Base-by-base conservation (phyloP, 1,140 invertebrate species). In the Temnothorax longispinosus region DNA sequence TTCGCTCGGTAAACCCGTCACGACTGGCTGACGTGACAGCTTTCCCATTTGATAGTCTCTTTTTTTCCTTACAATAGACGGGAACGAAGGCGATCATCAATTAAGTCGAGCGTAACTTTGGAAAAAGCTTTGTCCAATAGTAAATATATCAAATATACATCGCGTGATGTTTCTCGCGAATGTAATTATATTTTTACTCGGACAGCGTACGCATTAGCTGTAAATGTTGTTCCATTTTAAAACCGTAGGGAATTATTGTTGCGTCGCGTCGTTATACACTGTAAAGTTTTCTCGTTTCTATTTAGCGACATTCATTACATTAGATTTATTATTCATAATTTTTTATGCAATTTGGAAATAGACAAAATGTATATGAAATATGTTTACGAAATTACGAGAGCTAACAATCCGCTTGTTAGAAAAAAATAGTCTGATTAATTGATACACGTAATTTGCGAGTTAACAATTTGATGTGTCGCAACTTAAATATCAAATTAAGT, bases 1-100 rank as follows among this genome's bases (percentile, higher is more conserved):
- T 82, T 60, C 18, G 67, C 35, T 82, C 54, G 67, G 80, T 82
- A 82, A 82, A 82, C 67, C 80, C 67, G 67, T 74, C 67, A 62
- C 80, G 80, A 82, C 21, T 82, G 27, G 52, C 44, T 38, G 65
- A 82, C 67, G 50, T 82, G 80, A 82, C 80, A 82, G 80, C 52
- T 74, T 71, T 27, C 41, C 67, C 67, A 60, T 58, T 74, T 60
- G 54, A 58, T n/a, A 56, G 52, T 56, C 18, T 60, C 21, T 60
- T 82, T 82, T 71, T 47, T 44, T 41, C 52, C 52, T 60, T 60
- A 3, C 10, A 27, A 72, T 72, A 67, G 6, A 15, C 52, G 62
- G 13, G 18, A 52, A 13, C 32, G 41, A 69, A 54, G 65, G 10
- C 50, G 50, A 58, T 82, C 80, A 32, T 82, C 54, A 74, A 82